Evolutionary conservation across 2,113 vertebrate genomes (phyloP).

Genomic region (Myxocyprinus asiaticus): DNA sequence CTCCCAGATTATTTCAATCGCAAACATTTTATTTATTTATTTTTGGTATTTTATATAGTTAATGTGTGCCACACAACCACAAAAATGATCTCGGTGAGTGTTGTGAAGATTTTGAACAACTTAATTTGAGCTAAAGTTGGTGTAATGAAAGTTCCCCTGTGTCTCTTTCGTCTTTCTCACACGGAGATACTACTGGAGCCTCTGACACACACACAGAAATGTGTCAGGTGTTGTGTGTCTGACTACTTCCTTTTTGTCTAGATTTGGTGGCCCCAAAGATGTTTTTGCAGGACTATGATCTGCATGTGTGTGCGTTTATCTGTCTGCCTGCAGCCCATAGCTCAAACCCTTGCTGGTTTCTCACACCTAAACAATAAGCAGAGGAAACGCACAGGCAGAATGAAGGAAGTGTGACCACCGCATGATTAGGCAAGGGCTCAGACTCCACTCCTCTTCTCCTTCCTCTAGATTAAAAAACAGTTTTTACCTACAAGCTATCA

Average conservation of each 20-base stretch:
- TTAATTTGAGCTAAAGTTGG: too few relatives aligned
- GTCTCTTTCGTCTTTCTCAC: neutral
- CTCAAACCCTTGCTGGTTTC: slow-evolving; percentile 15
- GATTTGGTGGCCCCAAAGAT: too few relatives aligned
- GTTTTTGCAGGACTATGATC: neutral
- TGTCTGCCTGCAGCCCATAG: neutral
- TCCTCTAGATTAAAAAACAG: neutral
- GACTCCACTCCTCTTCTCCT: slow-evolving; percentile 41
- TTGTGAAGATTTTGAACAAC: too few relatives aligned
- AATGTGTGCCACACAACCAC: too few relatives aligned
- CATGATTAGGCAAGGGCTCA: slow-evolving; percentile 58
- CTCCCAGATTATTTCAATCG: too few relatives aligned
- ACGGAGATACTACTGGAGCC: neutral
- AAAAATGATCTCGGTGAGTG: too few relatives aligned
- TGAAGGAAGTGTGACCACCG: slow-evolving; percentile 58
- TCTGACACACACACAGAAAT: too few relatives aligned
- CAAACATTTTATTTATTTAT: too few relatives aligned
- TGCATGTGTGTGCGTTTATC: neutral
- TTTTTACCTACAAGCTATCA: too few relatives aligned
- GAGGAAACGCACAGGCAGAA: slow-evolving; percentile 54
- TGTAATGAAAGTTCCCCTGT: too few relatives aligned
- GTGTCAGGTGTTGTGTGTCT: neutral
- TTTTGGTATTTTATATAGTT: too few relatives aligned
- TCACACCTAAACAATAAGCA: slow-evolving; percentile 54
- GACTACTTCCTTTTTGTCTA: too few relatives aligned